Percentiles rank a stretch among this genome's conserved stretches.
Conservation (phyloP, 2,888 invertebrate species). For the Gastrophysa polygoni region DNA sequence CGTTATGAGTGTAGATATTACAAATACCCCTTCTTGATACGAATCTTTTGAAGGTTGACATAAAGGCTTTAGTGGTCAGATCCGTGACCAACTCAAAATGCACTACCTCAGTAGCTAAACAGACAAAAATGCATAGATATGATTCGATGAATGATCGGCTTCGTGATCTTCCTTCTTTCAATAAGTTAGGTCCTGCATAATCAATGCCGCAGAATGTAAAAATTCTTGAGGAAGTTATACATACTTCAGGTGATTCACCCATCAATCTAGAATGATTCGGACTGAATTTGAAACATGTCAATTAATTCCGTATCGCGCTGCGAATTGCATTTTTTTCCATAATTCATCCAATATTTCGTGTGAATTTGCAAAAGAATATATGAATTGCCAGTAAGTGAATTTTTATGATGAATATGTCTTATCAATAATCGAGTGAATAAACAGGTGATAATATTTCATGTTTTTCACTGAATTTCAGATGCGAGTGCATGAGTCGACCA, state of each 20-base stretch:
- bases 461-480: constrained; percentile 18
- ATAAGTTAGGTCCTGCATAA: constrained; percentile 20
- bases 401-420: constrained; percentile 24
- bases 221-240: constrained; percentile 18
- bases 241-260: constrained; percentile 26
- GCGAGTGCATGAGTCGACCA: constrained; percentile 26
- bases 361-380: not conserved
- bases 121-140: constrained; percentile 24
- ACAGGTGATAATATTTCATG: constrained; percentile 29
- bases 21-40: constrained; percentile 19
- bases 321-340: constrained; percentile 21
- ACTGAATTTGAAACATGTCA: constrained; percentile 26
- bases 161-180: constrained; percentile 32
- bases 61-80: constrained; percentile 15
- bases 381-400: constrained; percentile 26
- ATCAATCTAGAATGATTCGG: constrained; percentile 11
- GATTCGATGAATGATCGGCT: constrained; percentile 25
- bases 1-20: constrained; percentile 19
- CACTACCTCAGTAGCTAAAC: constrained; percentile 13
- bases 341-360: constrained; percentile 25
- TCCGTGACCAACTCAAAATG: constrained; percentile 22
- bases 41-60: constrained; percentile 24
- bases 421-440: constrained; percentile 27
- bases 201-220: not conserved
- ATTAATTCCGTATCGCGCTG: constrained; percentile 20